Evolutionary conservation across 1,140 invertebrate genomes (phyloP).

Genomic region (Bicyclus anynana): DNA sequence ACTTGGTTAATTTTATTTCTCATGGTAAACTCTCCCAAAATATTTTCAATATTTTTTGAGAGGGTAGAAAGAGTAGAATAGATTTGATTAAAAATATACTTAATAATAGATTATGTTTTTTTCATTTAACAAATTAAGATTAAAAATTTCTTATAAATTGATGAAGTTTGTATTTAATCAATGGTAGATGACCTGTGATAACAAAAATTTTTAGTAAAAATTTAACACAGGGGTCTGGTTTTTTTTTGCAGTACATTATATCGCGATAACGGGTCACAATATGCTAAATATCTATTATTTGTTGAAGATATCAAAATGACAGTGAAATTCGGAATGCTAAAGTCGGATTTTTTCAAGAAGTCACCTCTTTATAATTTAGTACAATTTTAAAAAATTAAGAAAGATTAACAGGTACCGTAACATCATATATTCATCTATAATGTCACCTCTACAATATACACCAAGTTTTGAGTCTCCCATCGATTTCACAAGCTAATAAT

Average conservation of each 20-base stretch:
- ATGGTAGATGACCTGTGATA: too few relatives aligned
- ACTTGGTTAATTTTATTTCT: not conserved
- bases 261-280: not conserved
- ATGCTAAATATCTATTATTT: not conserved
- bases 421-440: constrained; percentile 24
- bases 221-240: too few relatives aligned
- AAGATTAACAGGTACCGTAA: constrained; percentile 13
- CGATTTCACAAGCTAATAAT: constrained; percentile 56
- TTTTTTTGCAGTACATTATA: not conserved
- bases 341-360: not conserved
- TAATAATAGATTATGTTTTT: too few relatives aligned
- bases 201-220: too few relatives aligned
- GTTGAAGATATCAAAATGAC: not conserved
- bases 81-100: too few relatives aligned
- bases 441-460: constrained; percentile 58
- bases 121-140: too few relatives aligned
- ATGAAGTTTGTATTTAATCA: too few relatives aligned
- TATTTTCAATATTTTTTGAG: too few relatives aligned
- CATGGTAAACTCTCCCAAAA: not conserved
- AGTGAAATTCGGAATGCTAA: constrained; percentile 6
- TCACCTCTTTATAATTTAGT: constrained; percentile 1
- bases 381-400: constrained; percentile 22
- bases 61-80: too few relatives aligned
- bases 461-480: constrained; percentile 54
- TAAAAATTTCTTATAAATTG: too few relatives aligned